phyloP scores from a whole-genome alignment of 2,888 invertebrate genomes.

The Apotomis turbidana region DNA sequence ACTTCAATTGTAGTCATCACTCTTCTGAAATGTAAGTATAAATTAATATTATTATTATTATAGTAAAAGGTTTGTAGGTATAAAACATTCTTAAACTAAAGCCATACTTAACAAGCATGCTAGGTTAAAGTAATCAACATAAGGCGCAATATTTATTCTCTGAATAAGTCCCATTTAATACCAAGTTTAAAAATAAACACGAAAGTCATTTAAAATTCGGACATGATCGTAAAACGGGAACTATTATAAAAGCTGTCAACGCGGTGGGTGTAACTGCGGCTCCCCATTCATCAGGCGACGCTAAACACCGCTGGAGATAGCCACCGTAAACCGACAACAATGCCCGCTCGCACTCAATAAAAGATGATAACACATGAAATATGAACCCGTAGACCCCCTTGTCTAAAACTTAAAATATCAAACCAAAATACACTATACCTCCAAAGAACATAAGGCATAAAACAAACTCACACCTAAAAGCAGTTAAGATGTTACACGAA shows the following conservation, averaged over 20 bases:
- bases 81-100: background rate
- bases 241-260: constrained; percentile 45
- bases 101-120: background rate
- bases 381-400: constrained; percentile 80
- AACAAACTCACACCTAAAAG: constrained; percentile 38
- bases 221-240: constrained; percentile 36
- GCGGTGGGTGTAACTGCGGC: constrained; percentile 56
- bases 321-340: constrained; percentile 82
- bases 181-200: constrained; percentile 25
- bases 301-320: constrained; percentile 81
- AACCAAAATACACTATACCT: constrained; percentile 47
- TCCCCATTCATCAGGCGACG: constrained; percentile 78
- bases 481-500: constrained; percentile 61
- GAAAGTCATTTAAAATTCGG: constrained; percentile 35
- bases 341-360: constrained; percentile 82
- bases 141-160: background rate
- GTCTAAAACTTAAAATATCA: constrained; percentile 44
- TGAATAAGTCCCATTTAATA: background rate
- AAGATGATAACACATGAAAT: constrained; percentile 84
- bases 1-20: background rate
- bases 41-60: background rate
- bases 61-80: background rate
- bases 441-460: constrained; percentile 46
- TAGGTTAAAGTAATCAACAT: background rate
- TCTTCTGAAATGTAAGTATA: too few species aligned